Percentiles rank a stretch among this genome's conserved stretches.
These are phyloP conservation scores for Burhinus bistriatus DNA, from an alignment of 2,113 vertebrate genomes.

Conservation along the genomic window DNA sequence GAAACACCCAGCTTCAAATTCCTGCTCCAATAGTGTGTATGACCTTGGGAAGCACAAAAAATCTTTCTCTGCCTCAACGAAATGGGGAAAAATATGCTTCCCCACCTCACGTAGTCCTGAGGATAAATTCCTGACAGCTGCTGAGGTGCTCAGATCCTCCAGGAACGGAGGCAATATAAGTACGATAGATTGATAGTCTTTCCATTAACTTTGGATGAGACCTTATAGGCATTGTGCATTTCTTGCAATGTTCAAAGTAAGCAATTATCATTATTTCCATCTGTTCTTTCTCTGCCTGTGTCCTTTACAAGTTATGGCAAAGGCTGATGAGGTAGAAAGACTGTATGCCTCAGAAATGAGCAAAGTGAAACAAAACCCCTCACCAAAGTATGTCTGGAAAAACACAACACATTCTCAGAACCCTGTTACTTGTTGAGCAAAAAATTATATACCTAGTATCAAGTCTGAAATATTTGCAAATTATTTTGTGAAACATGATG, in stretches of 20 bases:
- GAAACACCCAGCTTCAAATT: background rate
- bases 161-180: background rate
- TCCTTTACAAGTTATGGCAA: slow-evolving; percentile 7
- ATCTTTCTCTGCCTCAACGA: background rate
- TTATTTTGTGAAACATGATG: background rate
- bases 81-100: background rate
- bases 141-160: background rate
- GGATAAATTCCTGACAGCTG: background rate
- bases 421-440: background rate
- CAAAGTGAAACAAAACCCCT: background rate
- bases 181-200: background rate
- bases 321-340: background rate
- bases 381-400: background rate
- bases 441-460: background rate
- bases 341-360: background rate
- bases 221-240: background rate
- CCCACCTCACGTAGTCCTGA: background rate
- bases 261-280: slow-evolving; percentile 39
- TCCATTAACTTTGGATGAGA: slow-evolving; percentile 29
- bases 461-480: background rate
- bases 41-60: background rate
- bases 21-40: background rate
- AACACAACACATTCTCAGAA: background rate
- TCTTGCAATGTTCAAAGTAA: background rate
- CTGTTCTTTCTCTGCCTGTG: background rate